Percentiles rank a stretch among this genome's conserved stretches.
Evolutionary conservation across 1,140 invertebrate species (phyloP).

Genomic region (Drosophila quadrilineata): DNA sequence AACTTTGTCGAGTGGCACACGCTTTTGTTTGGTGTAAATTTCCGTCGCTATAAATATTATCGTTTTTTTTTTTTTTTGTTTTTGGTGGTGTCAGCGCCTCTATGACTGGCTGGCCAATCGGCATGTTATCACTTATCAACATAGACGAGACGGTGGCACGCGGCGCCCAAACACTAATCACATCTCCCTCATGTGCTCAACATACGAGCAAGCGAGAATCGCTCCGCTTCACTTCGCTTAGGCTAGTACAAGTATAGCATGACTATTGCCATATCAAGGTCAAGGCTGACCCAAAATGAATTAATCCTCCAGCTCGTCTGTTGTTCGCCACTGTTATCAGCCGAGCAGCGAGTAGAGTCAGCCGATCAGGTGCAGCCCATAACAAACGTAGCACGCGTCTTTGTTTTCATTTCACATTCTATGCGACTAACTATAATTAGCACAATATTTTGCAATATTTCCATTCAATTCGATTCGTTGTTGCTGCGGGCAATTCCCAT

Average conservation of each 20-base stretch:
- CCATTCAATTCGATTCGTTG: too few species aligned
- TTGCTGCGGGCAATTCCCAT: too few species aligned
- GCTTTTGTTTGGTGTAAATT: constrained; percentile 46
- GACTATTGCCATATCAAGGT: constrained; percentile 50
- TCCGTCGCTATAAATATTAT: constrained; percentile 48
- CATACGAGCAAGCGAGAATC: too few species aligned
- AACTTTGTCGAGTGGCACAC: constrained; percentile 38
- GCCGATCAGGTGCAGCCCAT: constrained; percentile 27
- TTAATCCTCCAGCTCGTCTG: constrained; percentile 14
- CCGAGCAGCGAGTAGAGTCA: too few species aligned
- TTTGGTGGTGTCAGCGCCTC: constrained; percentile 40
- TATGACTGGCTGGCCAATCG: constrained; percentile 40
- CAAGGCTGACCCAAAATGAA: constrained; percentile 46
- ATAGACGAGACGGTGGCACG: constrained; percentile 27
- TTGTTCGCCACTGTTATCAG: constrained; percentile 48
- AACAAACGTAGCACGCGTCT: constrained; percentile 55
- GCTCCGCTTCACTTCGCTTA: too few species aligned
- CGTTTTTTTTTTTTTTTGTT: too few species aligned
- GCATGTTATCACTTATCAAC: constrained; percentile 47
- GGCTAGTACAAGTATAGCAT: too few species aligned
- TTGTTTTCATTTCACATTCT: constrained; percentile 46
- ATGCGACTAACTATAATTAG: not conserved
- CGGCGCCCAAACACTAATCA: constrained; percentile 48
- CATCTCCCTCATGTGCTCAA: constrained; percentile 53
- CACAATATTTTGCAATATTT: too few species aligned